Evolutionary conservation across 2,888 invertebrate species (phyloP).

Genomic region (Polietes domitor): DNA sequence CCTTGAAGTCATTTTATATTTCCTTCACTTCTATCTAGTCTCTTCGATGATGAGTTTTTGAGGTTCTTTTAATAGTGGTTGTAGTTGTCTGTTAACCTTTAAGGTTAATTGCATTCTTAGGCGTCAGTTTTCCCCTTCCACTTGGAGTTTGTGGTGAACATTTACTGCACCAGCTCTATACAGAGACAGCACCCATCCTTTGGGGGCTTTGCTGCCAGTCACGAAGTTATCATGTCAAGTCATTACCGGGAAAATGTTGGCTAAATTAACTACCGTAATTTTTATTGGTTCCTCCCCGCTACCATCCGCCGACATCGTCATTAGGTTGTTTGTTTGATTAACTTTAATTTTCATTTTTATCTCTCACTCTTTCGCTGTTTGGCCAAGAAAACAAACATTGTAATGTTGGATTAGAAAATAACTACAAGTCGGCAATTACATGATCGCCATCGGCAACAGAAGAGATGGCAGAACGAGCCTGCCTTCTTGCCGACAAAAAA

Average conservation of each 20-base stretch:
- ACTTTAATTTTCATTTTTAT: conserved; percentile 1
- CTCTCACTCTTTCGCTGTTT: not conserved
- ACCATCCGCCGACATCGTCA: not conserved
- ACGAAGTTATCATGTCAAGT: conserved; percentile 67
- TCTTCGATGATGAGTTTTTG: not conserved
- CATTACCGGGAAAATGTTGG: conserved; percentile 62
- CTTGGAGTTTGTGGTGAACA: not conserved
- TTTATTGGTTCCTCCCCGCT: conserved; percentile 32
- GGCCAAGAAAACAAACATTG: not conserved
- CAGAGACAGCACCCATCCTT: not conserved
- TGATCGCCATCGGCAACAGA: no score
- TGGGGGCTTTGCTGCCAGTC: conserved; percentile 34
- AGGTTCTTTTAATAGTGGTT: conserved; percentile 33
- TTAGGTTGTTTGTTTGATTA: conserved; percentile 1
- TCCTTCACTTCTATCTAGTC: not conserved
- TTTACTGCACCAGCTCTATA: not conserved
- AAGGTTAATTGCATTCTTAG: conserved; percentile 67
- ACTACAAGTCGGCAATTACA: no score
- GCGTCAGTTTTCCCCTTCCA: conserved; percentile 43
- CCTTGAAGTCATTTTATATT: conserved; percentile 22
- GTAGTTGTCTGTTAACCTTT: conserved; percentile 59
- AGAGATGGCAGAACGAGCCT: no score
- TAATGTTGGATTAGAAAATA: not conserved
- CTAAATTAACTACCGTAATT: conserved; percentile 63
- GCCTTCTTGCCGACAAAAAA: no score